These are phyloP conservation scores for Pseudotriccus pelzelni DNA, from an alignment of 2,797 vertebrate species.

Conservation along the genomic window DNA sequence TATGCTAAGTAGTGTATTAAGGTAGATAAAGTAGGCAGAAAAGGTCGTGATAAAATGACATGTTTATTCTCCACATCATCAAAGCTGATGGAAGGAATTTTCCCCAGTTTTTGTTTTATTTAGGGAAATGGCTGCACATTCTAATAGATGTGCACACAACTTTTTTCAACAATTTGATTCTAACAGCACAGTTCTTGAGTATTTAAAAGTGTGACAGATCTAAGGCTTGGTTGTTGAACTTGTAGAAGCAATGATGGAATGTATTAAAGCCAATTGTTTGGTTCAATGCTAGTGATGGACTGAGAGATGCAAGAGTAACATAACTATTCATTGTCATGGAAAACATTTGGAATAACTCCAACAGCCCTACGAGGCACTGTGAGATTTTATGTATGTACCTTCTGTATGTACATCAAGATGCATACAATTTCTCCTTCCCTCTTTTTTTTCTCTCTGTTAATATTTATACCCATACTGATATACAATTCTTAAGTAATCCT, in stretches of 20 bases:
- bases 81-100: neutral
- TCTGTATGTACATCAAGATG: neutral
- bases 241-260: neutral
- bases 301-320: neutral
- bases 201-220: neutral
- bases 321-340: neutral
- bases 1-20: neutral
- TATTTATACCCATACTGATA: neutral
- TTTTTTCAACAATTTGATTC: neutral
- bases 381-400: neutral
- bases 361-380: neutral
- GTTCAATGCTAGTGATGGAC: neutral
- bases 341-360: neutral
- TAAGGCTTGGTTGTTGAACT: neutral
- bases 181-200: neutral
- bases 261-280: neutral
- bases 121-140: neutral
- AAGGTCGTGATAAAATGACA: neutral
- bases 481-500: neutral
- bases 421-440: neutral
- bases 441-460: neutral
- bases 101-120: neutral
- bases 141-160: neutral
- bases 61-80: neutral
- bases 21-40: neutral